Base-by-base conservation (phyloP, 1,140 invertebrate genomes). In the Bombus confusus region DNA sequence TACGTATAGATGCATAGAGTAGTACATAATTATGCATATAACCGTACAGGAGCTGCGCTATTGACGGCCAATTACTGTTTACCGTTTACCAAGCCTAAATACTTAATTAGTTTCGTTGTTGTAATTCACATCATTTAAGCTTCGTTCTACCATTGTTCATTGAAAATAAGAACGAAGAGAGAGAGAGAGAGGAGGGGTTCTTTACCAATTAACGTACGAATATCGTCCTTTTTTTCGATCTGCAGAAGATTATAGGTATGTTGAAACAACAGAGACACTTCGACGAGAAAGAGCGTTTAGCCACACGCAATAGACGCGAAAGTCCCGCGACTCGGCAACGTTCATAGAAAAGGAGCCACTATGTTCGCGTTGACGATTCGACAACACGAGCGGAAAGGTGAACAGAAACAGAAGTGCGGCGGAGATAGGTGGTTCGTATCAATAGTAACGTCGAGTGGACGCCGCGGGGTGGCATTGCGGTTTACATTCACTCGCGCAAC, bases 391-490 rank as follows among this genome's bases (percentile, higher is more conserved):
- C 15, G 57, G n/a, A 37, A 72, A 37, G 59, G 37, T 34, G 52
- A 59, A 69, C 15, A 43, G 84, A n/a, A 75, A 62, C 39, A 80
- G 41, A 41, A n/a, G 47, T 59, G 39, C 28, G 77, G n/a, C 25
- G 64, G 47, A 81, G 59, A 85, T 80, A 85, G 75, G 83, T 83
- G 64, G 74, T 64, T 62, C 57, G 47, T 86, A 87, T 86, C 82
- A 92, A 91, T 90, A 88, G 89, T 88, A 90, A 88, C 85, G 86
- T 78, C 72, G 78, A 87, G 86, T 84, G 69, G 86, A 69, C 89
- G 86, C 62, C 89, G 73, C 76, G 85, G 90, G 90, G 81, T 47
- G 72, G 71, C 78, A 83, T 81, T 92, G 91, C 83, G 91, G 89
- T 92, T 80, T 90, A 85, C 78, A 88, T 87, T 76, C 80, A 83